These are phyloP conservation scores for Ciconia maguari DNA, from an alignment of 2,113 vertebrate species.

Conservation along the genomic window DNA sequence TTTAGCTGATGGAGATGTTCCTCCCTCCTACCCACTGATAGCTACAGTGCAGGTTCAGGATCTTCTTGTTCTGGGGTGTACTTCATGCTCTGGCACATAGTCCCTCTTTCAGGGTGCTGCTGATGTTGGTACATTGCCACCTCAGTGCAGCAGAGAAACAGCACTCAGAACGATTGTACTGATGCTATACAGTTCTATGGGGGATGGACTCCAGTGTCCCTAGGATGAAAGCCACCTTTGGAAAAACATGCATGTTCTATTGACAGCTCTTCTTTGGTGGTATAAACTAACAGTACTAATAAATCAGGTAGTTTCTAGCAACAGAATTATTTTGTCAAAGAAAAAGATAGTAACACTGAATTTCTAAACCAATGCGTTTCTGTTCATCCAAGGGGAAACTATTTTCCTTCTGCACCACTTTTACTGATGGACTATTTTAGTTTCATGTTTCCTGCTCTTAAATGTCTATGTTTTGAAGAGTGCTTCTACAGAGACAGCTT, in stretches of 20 bases:
- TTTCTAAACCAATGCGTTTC: not conserved
- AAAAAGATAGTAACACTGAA: not conserved
- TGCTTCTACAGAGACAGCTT: not conserved
- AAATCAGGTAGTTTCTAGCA: not conserved
- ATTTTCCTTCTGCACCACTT: not conserved
- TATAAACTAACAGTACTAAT: not conserved
- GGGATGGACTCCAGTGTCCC: fast-evolving
- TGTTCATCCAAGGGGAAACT: not conserved
- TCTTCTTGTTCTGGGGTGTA: not conserved
- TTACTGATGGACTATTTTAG: not conserved
- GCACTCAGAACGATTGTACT: not conserved
- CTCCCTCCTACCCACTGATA: not conserved
- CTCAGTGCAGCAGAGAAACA: not conserved
- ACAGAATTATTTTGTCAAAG: not conserved
- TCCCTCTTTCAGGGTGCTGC: not conserved
- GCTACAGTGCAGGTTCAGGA: not conserved
- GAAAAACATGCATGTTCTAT: not conserved
- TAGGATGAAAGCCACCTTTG: not conserved
- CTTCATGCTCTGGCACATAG: not conserved
- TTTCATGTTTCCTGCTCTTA: not conserved
- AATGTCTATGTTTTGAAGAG: not conserved
- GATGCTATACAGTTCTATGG: fast-evolving
- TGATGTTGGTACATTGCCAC: not conserved
- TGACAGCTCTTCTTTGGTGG: not conserved
- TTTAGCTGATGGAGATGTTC: not conserved